Evolutionary conservation across 2,797 vertebrate species (phyloP).

Genomic region (Oreortyx pictus): DNA sequence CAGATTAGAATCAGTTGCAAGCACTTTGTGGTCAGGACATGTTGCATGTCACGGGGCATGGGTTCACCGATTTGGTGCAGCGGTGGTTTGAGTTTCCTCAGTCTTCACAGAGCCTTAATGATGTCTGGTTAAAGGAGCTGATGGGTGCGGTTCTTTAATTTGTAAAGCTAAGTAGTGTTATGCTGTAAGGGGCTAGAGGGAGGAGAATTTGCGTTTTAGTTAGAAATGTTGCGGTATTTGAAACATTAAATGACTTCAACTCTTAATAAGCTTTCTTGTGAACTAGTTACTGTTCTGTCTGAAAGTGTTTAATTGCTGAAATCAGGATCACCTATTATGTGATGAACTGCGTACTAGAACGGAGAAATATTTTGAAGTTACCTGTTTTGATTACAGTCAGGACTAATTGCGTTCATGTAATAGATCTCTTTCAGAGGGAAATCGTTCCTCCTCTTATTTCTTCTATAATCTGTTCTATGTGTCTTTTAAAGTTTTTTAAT

Average conservation of each 20-base stretch:
- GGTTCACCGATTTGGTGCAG: background rate
- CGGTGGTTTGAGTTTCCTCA: background rate
- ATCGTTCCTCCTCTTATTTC: constrained; percentile 9
- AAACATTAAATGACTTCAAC: background rate
- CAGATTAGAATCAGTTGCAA: background rate
- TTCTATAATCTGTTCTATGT: constrained; percentile 27
- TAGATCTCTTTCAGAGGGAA: constrained; percentile 23
- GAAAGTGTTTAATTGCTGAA: constrained; percentile 48
- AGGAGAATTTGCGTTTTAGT: background rate
- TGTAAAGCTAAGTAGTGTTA: background rate
- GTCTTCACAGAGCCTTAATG: background rate
- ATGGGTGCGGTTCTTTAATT: background rate
- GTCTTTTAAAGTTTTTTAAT: constrained; percentile 38
- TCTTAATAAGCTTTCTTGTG: background rate
- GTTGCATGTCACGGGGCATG: background rate
- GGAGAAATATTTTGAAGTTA: constrained; percentile 36
- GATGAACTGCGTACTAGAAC: constrained; percentile 49
- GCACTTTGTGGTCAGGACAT: background rate
- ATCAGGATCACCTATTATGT: constrained; percentile 40
- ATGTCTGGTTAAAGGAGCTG: background rate
- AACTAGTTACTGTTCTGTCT: constrained; percentile 18
- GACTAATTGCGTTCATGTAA: constrained; percentile 20
- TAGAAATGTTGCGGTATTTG: background rate
- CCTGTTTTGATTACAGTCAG: constrained; percentile 38
- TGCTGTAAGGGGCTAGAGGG: background rate